A percentile compares a stretch with the other conserved stretches of the same genome.
phyloP scores from a whole-genome alignment of 2,113 vertebrate genomes.

The Pseudorectes ferrugineus region DNA sequence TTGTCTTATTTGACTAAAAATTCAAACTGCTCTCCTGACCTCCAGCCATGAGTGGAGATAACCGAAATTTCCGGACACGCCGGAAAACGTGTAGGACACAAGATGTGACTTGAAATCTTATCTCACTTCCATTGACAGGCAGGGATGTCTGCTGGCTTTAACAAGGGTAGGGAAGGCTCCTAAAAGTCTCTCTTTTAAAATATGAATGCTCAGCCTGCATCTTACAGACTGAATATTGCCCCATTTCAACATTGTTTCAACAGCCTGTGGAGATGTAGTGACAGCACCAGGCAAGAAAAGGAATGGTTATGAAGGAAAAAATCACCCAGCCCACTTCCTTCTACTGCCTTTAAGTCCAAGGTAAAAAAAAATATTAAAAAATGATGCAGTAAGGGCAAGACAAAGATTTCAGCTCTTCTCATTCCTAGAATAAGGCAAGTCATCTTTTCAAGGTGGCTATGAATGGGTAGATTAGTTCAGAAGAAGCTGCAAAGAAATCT shows the following conservation, averaged over 20 bases:
- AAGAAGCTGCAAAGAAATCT: not conserved
- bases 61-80: not conserved
- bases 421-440: not conserved
- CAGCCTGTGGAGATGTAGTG: not conserved
- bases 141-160: not conserved
- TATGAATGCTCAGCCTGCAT: not conserved
- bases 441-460: not conserved
- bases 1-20: not conserved
- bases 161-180: not conserved
- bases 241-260: not conserved
- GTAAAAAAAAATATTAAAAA: not conserved
- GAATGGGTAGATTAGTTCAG: not conserved
- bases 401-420: not conserved
- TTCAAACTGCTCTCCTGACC: not conserved
- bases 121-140: not conserved
- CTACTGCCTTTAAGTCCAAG: not conserved
- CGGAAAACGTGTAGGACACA: not conserved
- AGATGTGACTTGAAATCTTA: not conserved
- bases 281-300: not conserved
- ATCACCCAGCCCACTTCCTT: not conserved
- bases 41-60: not conserved
- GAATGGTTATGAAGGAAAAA: not conserved
- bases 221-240: not conserved
- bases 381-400: not conserved
- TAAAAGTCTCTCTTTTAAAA: not conserved